Evolutionary conservation across 2,113 vertebrate genomes (phyloP).

Genomic region (Sarotherodon lohbergeri): DNA sequence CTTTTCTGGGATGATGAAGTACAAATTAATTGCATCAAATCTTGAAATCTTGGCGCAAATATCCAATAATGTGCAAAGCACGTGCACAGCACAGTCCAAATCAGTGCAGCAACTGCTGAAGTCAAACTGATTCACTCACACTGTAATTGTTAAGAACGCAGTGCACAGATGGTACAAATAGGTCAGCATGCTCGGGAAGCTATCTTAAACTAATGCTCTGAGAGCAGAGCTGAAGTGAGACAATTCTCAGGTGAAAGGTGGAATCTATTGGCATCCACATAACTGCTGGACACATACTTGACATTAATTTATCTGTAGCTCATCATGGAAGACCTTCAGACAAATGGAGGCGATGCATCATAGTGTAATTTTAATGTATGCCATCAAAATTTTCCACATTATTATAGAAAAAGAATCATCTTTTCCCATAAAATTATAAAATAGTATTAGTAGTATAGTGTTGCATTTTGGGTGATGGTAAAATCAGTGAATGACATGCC

Average conservation of each 20-base stretch:
- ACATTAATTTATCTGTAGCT: not conserved
- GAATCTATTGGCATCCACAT: slow-evolving; percentile 16
- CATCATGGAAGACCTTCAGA: not conserved
- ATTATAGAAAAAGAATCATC: not conserved
- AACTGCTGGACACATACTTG: not conserved
- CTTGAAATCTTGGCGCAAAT: not conserved
- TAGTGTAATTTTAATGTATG: not conserved
- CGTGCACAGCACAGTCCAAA: not conserved
- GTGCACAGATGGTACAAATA: slow-evolving; percentile 22
- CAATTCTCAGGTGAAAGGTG: not conserved
- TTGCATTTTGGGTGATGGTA: not conserved
- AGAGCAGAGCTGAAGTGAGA: not conserved
- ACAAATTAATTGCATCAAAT: not conserved
- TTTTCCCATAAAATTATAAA: not conserved
- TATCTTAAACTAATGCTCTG: slow-evolving; percentile 2
- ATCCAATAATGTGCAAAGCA: not conserved
- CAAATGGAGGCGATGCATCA: not conserved
- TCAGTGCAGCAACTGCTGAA: slow-evolving; percentile 3
- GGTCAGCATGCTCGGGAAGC: not conserved
- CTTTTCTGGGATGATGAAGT: not conserved
- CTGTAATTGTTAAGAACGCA: slow-evolving; percentile 4
- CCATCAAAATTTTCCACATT: not conserved
- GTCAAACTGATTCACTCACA: not conserved
- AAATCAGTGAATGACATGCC: not conserved
- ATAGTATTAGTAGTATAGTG: not conserved